A percentile compares a stretch with the other conserved stretches of the same genome.
Conservation (phyloP, 1,140 invertebrate species). For the Zelostemma sp. region DNA sequence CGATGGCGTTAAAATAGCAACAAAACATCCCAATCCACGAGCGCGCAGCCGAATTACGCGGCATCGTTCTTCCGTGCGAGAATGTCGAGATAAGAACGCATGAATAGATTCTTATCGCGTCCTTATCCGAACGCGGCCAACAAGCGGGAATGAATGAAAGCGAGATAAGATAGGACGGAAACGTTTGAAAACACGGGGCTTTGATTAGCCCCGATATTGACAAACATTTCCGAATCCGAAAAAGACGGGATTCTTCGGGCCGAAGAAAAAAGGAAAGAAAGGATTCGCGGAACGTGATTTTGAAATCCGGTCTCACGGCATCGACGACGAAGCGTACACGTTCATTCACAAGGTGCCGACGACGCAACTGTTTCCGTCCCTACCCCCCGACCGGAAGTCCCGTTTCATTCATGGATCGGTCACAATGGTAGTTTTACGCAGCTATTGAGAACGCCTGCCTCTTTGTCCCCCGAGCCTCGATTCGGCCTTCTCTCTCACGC, state of each 20-base stretch:
- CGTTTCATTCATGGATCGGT: conserved; percentile 67
- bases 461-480: conserved; percentile 16
- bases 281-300: conserved; percentile 49
- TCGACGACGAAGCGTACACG: conserved; percentile 43
- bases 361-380: conserved; percentile 66
- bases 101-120: no score
- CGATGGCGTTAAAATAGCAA: conserved; percentile 40
- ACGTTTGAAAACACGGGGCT: neutral
- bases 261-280: conserved; percentile 48
- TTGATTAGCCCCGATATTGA: neutral
- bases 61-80: neutral
- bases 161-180: neutral
- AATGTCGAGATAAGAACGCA: no score
- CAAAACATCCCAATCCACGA: neutral
- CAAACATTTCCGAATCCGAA: neutral
- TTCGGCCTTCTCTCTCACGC: conserved; percentile 36
- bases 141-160: neutral
- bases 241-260: no score
- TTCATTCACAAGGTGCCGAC: conserved; percentile 62
- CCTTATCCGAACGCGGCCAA: neutral
- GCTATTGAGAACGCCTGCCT: conserved; percentile 62
- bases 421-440: conserved; percentile 66
- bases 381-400: conserved; percentile 63
- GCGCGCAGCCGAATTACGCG: neutral
- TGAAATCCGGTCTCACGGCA: conserved; percentile 49